Percentiles rank a stretch among this genome's conserved stretches.
phyloP scores from a whole-genome alignment of 2,888 invertebrate genomes.

The Caenorhabditis zanzibari region DNA sequence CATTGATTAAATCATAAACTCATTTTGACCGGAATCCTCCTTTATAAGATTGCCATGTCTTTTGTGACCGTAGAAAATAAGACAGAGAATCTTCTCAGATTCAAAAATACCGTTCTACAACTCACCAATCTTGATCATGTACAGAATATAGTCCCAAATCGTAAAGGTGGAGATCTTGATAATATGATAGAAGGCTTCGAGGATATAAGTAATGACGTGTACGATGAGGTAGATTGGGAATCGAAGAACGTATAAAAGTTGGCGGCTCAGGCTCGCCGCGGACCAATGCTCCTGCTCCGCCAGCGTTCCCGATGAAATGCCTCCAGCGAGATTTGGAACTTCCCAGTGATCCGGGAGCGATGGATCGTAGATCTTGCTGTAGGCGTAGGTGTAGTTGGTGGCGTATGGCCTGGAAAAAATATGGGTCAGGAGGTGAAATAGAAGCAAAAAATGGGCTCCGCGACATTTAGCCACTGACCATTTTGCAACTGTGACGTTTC shows the following conservation, averaged over 20 bases:
- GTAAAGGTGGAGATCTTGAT: conserved; percentile 34
- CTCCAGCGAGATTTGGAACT: conserved; percentile 66
- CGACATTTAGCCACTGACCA: no score
- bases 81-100: no score
- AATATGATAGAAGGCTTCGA: conserved; percentile 39
- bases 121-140: conserved; percentile 40
- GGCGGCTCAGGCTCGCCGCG: conserved; percentile 50
- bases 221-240: conserved; percentile 32
- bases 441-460: not conserved
- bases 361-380: conserved; percentile 64
- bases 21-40: no score
- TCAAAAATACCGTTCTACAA: not conserved
- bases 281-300: conserved; percentile 53
- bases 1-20: no score
- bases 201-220: conserved; percentile 49
- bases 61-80: no score
- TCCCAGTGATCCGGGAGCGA: conserved; percentile 67
- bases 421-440: not conserved
- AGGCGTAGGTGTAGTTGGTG: conserved; percentile 74
- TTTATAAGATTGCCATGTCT: no score
- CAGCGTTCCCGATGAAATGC: conserved; percentile 1
- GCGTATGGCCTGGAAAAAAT: conserved; percentile 64
- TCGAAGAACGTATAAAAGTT: conserved; percentile 30
- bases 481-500: no score
- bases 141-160: conserved; percentile 48